Base-by-base conservation (phyloP, 2,113 vertebrate species). In the Rhodinocichla rosea region DNA sequence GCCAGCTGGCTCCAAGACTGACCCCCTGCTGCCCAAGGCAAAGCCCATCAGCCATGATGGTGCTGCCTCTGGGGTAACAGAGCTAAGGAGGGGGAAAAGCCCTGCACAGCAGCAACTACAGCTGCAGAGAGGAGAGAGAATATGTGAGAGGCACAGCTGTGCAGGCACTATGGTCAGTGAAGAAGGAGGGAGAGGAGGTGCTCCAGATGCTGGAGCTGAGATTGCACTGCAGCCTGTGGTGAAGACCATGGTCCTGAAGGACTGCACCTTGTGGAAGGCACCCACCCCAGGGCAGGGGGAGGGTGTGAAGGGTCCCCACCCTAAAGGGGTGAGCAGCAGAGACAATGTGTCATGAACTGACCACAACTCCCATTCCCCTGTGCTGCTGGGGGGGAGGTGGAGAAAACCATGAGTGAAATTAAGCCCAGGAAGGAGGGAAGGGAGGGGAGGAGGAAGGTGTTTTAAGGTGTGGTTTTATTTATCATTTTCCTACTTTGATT, bases 301-400 rank as follows among this genome's bases (percentile, higher is more conserved):
- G 27, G 37, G 32, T 47, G 39, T 47, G 44, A 52, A 30, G 19
- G 35, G 24, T 52, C 28, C 30, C 47, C 10, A 10, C 37, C 33
- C 33, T 59, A 37, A 52, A 57, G 33, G 26, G 28, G 23, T 16
- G 32, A 60, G 23, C 19, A 37, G n/a, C 47, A 37, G 17, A 73
- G 45, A 47, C 28, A 47, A 3, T 21, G 13, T 28, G 53, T 28
- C 47, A 37, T 60, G 32, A 62, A 18, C 18, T 80, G 53, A 42
- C n/a, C 0, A 0, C 9, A 37, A 2, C 22, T 19, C 27, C 5
- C 1, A 1, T 50, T 68, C 11, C 26, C 40, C 12, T 59, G 0
- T 19, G 17, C 32, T 33, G 26, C 69, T 82, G 37, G 9, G 14
- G 20, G 17, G 11, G 3, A 71, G 39, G 32, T 8, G n/a, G 35